phyloP scores from a whole-genome alignment of 35 echinoderm and acorn worm species.

The Apostichopus californicus region DNA sequence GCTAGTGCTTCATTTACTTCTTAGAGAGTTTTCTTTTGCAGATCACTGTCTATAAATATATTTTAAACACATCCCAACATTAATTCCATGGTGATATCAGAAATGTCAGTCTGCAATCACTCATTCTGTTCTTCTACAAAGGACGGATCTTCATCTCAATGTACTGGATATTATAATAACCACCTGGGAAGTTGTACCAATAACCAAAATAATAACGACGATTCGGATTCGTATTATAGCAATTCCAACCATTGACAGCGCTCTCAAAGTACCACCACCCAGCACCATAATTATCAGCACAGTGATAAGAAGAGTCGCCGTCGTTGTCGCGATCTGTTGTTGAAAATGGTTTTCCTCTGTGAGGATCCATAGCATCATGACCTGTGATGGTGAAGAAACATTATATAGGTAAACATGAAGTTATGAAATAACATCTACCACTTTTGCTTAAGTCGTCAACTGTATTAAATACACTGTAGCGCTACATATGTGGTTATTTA shows the following conservation, averaged over 20 bases:
- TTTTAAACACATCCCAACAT: too few species aligned
- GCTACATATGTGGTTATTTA: too few species aligned
- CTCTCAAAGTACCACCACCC: background rate
- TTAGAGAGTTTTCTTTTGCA: too few species aligned
- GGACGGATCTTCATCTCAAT: conserved; percentile 1
- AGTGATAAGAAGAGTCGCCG: background rate
- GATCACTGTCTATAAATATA: too few species aligned
- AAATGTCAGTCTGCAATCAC: too few species aligned
- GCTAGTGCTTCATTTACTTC: too few species aligned
- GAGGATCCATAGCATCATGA: conserved; percentile 22
- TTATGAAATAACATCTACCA: too few species aligned
- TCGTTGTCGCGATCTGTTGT: background rate
- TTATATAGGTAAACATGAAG: too few species aligned
- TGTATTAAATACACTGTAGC: too few species aligned
- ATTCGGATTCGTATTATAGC: background rate
- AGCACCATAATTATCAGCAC: background rate
- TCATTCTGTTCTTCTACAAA: too few species aligned
- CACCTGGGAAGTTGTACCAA: conserved; percentile 1
- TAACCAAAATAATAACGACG: background rate
- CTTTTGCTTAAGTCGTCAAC: too few species aligned
- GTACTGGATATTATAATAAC: conserved; percentile 9
- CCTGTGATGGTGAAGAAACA: background rate
- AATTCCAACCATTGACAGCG: background rate
- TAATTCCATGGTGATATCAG: too few species aligned
- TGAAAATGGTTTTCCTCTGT: conserved; percentile 23